Conservation (phyloP, 2,888 invertebrate genomes). For the Melieria picta region DNA sequence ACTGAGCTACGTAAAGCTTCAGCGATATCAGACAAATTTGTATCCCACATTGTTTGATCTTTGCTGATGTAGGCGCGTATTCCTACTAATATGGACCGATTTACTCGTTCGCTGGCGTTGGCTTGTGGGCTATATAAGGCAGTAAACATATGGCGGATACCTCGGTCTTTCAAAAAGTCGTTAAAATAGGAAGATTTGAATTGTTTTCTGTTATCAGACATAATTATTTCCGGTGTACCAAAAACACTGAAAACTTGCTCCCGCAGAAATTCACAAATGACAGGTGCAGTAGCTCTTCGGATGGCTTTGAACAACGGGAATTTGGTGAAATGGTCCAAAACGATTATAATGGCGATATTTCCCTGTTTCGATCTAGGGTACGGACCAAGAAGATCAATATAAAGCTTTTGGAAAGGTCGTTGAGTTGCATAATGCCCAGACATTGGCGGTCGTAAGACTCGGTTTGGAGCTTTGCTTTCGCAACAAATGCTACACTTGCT, state of each 20-base stretch:
- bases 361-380: conserved; percentile 33
- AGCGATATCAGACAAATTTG: conserved; percentile 26
- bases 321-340: conserved; percentile 37
- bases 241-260: conserved; percentile 35
- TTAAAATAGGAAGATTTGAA: conserved; percentile 35
- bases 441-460: conserved; percentile 21
- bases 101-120: conserved; percentile 36
- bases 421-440: conserved; percentile 8
- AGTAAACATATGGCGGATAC: conserved; percentile 34
- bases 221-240: conserved; percentile 30
- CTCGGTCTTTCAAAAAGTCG: conserved; percentile 26
- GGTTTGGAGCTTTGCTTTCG: conserved; percentile 29
- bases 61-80: conserved; percentile 28
- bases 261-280: conserved; percentile 28
- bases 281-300: conserved; percentile 33
- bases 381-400: conserved; percentile 35
- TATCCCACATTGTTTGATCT: conserved; percentile 29
- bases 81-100: conserved; percentile 34
- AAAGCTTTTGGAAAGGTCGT: conserved; percentile 25
- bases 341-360: conserved; percentile 36
- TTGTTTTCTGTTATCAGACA: conserved; percentile 36
- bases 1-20: conserved; percentile 30
- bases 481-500: conserved; percentile 8
- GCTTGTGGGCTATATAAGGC: conserved; percentile 37
- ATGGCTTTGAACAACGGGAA: conserved; percentile 33